These are phyloP conservation scores for Drosophila tsacasi DNA, from an alignment of 1,140 invertebrate species.

Conservation along the genomic window DNA sequence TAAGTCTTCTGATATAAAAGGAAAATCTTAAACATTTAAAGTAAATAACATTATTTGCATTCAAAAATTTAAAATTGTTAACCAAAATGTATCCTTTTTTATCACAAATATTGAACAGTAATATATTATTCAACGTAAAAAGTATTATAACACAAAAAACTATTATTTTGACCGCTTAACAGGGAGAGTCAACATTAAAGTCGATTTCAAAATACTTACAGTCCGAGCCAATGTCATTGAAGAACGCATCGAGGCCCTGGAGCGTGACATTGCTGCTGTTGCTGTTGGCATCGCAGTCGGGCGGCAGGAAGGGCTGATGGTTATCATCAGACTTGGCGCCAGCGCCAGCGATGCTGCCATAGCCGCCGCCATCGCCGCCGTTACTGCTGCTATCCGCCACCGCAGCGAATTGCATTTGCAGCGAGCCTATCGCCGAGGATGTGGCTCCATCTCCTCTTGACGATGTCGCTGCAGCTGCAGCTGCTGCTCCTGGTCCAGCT, in stretches of 20 bases:
- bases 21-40: background rate
- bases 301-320: slow-evolving; percentile 58
- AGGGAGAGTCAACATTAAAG: background rate
- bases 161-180: slow-evolving; percentile 6
- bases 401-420: slow-evolving; percentile 85
- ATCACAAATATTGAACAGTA: background rate
- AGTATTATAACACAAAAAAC: too few species aligned
- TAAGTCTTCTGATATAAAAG: too few species aligned
- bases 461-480: slow-evolving; percentile 12
- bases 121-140: too few species aligned
- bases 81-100: background rate
- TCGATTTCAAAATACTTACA: slow-evolving; percentile 54
- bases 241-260: slow-evolving; percentile 67
- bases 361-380: slow-evolving; percentile 41
- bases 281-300: slow-evolving; percentile 67
- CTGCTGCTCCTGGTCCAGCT: background rate
- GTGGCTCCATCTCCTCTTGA: slow-evolving; percentile 15
- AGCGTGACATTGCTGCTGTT: slow-evolving; percentile 62
- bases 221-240: slow-evolving; percentile 63
- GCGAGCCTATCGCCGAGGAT: slow-evolving; percentile 70
- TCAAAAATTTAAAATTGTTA: background rate
- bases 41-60: background rate
- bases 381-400: slow-evolving; percentile 76
- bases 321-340: slow-evolving; percentile 61
- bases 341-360: slow-evolving; percentile 65